Conservation (phyloP, 1,140 invertebrate species). For the Caerostris darwini region DNA sequence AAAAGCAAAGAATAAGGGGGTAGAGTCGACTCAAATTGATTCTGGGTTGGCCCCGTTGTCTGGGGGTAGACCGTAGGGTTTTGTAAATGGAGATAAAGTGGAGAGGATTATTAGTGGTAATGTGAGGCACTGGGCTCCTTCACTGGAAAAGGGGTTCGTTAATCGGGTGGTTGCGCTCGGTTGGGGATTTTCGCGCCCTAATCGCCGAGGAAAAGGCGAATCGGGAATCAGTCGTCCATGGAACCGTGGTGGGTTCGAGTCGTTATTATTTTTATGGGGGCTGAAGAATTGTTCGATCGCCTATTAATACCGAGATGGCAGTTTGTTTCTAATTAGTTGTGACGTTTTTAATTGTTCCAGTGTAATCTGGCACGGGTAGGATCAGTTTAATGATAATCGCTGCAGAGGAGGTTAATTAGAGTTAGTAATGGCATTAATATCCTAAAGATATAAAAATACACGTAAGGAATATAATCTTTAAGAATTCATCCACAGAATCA, state of each 20-base stretch:
- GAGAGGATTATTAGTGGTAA: conserved; percentile 61
- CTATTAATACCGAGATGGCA: conserved; percentile 37
- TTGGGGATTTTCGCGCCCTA: conserved; percentile 58
- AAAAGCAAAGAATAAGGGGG: neutral
- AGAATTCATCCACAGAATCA: too few species aligned
- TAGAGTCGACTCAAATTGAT: conserved; percentile 57
- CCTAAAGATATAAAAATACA: too few species aligned
- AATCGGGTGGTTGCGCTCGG: conserved; percentile 36
- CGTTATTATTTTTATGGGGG: neutral
- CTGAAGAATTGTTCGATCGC: conserved; percentile 13
- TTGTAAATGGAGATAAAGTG: conserved; percentile 63
- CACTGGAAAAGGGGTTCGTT: conserved; percentile 19
- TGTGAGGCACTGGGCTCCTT: neutral
- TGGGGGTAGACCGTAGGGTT: neutral
- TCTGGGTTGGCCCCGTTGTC: conserved; percentile 34
- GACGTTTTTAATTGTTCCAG: neutral
- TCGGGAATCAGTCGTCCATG: conserved; percentile 22
- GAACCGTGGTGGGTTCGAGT: neutral
- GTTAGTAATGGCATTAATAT: neutral
- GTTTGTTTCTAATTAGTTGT: neutral
- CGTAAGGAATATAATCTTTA: too few species aligned
- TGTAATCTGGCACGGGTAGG: neutral
- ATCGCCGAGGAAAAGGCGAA: conserved; percentile 29
- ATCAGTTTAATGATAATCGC: neutral
- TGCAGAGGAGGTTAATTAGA: neutral